phyloP scores from a whole-genome alignment of 2,113 vertebrate species.

The Tragelaphus scriptus region DNA sequence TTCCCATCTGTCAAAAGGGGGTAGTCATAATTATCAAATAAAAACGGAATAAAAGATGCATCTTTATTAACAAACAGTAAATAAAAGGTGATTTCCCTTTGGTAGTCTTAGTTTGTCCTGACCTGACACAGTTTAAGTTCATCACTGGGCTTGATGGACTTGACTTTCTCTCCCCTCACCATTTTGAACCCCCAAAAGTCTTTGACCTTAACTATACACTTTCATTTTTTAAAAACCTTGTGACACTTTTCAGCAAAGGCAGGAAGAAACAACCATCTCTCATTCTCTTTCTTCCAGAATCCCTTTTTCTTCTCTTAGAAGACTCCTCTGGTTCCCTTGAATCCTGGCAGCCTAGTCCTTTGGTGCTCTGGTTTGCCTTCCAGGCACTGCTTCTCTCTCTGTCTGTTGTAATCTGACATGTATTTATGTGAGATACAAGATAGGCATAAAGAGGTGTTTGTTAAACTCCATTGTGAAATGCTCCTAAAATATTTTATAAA shows the following conservation, averaged over 20 bases:
- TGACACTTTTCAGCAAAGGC: not conserved
- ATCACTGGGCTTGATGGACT: not conserved
- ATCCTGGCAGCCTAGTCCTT: not conserved
- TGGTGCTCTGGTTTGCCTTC: not conserved
- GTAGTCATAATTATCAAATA: not conserved
- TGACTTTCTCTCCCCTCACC: not conserved
- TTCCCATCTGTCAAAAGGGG: not conserved
- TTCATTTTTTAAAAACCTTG: not conserved
- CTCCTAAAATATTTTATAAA: constrained; percentile 18
- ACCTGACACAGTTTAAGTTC: not conserved
- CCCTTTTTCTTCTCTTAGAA: not conserved
- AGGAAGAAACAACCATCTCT: not conserved
- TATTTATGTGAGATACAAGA: not conserved
- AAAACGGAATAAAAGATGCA: not conserved
- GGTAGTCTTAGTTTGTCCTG: not conserved
- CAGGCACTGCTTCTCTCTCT: not conserved
- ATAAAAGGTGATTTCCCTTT: not conserved
- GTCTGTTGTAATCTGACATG: not conserved
- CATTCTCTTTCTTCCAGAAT: not conserved
- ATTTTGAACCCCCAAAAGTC: not conserved
- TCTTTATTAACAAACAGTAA: not conserved
- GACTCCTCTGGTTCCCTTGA: not conserved
- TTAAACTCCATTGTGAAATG: not conserved
- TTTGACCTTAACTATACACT: not conserved
- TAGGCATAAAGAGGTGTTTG: not conserved